Evolutionary conservation across 2,113 vertebrate species (phyloP), one percentile per base, ranked within the genome.

Genomic region (Pygoscelis adeliae): DNA sequence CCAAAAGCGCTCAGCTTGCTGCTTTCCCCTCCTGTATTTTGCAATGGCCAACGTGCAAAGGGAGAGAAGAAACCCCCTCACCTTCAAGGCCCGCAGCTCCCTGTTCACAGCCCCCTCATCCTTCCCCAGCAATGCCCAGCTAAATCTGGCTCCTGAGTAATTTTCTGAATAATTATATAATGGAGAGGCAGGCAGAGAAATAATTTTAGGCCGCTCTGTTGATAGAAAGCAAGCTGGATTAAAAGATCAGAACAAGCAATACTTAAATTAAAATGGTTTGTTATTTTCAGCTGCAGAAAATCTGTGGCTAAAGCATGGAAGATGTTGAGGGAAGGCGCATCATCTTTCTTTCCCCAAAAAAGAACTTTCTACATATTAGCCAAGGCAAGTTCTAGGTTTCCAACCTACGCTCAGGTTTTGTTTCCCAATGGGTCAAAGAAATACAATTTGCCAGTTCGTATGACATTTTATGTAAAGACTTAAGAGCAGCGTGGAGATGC

Each of bases 151-250:
- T 93, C 65, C 80, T 11, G 2, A 87, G 73, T 97, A 97, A 97
- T 97, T 96, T 92, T 76, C 91, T 56, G 76, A 78, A 87, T 97
- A 97, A 97, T 96, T 96, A 98, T 90, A 97, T 96, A 97, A 97
- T 95, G 91, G 90, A 89, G 78, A 46, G 77, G 91, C 88, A 63
- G 87, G 93, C 5, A 3, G 53, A 78, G 89, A 92, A 91, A 97
- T 89, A 10, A 94, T 95, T 95, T 95, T 71, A 85, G 82, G 85
- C 77, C 5, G 7, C 83, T 87, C 71, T 8, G 42, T 55, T 10
- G 2, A 78, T 16, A 94, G 91, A 91, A 96, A 93, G 95, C 93
- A 95, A 91, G 93, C 74, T 78, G 96, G 97, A 98, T 97, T 95
- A 97, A 83, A 81, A 97, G 97, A 96, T 95, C 91, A 96, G 95